Conservation (phyloP, 2,797 vertebrate genomes). For the Pogonophryne albipinna region DNA sequence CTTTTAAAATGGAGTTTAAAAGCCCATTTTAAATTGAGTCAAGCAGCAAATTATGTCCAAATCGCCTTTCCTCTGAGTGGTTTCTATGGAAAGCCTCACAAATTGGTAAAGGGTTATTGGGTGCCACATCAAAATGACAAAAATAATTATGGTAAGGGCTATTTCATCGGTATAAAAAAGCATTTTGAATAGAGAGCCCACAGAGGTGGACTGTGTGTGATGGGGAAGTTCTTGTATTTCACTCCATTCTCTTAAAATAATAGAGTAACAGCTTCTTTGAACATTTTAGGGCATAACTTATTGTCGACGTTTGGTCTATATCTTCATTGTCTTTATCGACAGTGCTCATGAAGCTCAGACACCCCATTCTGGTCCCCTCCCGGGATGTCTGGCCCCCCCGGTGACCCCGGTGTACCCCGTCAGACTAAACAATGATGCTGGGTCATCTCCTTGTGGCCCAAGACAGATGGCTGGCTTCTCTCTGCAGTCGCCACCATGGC, state of each 20-base stretch:
- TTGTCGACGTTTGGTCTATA: conserved; percentile 44
- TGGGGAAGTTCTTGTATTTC: conserved; percentile 40
- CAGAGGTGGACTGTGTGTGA: conserved; percentile 33
- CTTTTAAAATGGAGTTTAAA: conserved; percentile 55
- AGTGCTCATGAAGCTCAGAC: conserved; percentile 49
- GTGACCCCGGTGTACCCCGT: conserved; percentile 76
- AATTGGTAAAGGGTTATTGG: conserved; percentile 68
- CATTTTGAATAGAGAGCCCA: conserved; percentile 30
- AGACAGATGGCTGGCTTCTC: conserved; percentile 86
- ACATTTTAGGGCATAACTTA: conserved; percentile 49
- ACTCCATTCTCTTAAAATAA: conserved; percentile 53
- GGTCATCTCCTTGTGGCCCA: conserved; percentile 78
- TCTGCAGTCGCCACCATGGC: conserved; percentile 71
- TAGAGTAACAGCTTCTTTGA: conserved; percentile 52
- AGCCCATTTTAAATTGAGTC: conserved; percentile 48
- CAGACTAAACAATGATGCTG: conserved; percentile 82
- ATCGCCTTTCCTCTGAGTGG: conserved; percentile 57
- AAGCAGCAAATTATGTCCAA: conserved; percentile 63
- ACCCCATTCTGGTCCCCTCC: conserved; percentile 56
- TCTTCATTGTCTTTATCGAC: conserved; percentile 53
- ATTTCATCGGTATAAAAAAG: conserved; percentile 45
- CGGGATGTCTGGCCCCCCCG: conserved; percentile 66
- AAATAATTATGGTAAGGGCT: conserved; percentile 64
- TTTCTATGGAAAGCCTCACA: conserved; percentile 72
- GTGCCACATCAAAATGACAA: conserved; percentile 71